Evolutionary conservation across 2,113 vertebrate species (phyloP), one percentile per base, ranked within the genome.

Genomic region (Oncorhynchus gorbuscha): DNA sequence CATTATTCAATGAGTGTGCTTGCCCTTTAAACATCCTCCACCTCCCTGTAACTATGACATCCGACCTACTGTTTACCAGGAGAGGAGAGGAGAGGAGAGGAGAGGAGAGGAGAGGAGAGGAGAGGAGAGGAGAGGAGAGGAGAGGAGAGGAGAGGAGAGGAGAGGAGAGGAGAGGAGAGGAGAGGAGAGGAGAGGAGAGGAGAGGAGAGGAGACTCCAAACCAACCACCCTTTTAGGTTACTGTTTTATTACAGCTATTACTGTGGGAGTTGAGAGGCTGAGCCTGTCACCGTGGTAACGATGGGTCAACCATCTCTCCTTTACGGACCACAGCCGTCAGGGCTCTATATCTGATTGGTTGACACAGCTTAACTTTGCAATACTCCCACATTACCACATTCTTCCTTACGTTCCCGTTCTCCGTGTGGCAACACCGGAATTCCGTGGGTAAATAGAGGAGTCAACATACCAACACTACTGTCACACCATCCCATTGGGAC

Each of bases 351-450:
- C 51, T 48, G 26, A 83, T 16, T 81, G 79, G 85, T 87, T 85
- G 51, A 76, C 79, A 87, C 83, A 11, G 4, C 14, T n/a, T 32
- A 24, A 39, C 35, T 20, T 20, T 48, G 8, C 20, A 32, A 45
- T 24, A 18, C 32, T 20, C 9, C 32, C 67, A 35, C 24, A 39
- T 35, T n/a, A 73, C 67, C 73, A 48, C 89, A 90, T 90, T 90
- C 90, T 79, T 88, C 3, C 1, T 66, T 80, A 26, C 14, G 24
- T 73, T 55, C 77, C 81, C 80, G 74, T 87, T 84, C 78, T 75
- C 80, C 71, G 78, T 84, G 84, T 87, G 83, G 78, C 88, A 90
- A 90, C 87, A 68, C 76, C 77, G 87, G 88, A 91, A 90, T 92
- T 85, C 88, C 81, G 72, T 80, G 75, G 65, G 83, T 80, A 91